These are phyloP conservation scores for Melieria crassipennis DNA, from an alignment of 2,888 invertebrate genomes.

Conservation along the genomic window DNA sequence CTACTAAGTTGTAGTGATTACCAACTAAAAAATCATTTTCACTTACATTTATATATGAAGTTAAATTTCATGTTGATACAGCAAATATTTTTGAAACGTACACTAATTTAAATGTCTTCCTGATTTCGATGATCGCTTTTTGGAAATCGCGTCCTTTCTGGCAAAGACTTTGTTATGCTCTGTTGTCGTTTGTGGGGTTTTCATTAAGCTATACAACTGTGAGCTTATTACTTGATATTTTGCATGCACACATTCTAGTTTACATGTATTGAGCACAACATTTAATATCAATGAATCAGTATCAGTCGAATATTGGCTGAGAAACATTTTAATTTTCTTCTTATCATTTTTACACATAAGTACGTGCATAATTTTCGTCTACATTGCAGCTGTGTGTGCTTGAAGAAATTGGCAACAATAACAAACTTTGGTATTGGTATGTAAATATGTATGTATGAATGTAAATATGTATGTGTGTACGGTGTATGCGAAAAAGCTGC, in stretches of 20 bases:
- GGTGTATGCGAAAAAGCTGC: too few species aligned
- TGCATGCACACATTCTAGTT: background rate
- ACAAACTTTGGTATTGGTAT: background rate
- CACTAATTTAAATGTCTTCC: too few species aligned
- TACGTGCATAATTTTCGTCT: background rate
- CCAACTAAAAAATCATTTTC: too few species aligned
- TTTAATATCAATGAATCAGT: background rate
- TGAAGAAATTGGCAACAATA: background rate
- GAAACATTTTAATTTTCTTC: constrained; percentile 31
- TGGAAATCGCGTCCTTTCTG: constrained; percentile 3
- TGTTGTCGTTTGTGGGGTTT: background rate
- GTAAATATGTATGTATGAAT: constrained; percentile 6
- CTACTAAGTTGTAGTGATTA: too few species aligned
- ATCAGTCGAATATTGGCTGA: background rate
- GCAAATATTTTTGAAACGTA: too few species aligned
- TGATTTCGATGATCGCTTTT: background rate
- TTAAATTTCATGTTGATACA: too few species aligned
- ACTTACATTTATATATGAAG: too few species aligned
- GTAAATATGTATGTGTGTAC: background rate
- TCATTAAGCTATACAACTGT: background rate
- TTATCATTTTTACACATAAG: background rate
- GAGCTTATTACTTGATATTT: background rate
- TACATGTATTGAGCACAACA: too few species aligned
- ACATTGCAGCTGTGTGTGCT: background rate
- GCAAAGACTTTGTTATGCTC: background rate